These are phyloP conservation scores for Nannoperca australis DNA, from an alignment of 2,797 vertebrate species.

Conservation along the genomic window DNA sequence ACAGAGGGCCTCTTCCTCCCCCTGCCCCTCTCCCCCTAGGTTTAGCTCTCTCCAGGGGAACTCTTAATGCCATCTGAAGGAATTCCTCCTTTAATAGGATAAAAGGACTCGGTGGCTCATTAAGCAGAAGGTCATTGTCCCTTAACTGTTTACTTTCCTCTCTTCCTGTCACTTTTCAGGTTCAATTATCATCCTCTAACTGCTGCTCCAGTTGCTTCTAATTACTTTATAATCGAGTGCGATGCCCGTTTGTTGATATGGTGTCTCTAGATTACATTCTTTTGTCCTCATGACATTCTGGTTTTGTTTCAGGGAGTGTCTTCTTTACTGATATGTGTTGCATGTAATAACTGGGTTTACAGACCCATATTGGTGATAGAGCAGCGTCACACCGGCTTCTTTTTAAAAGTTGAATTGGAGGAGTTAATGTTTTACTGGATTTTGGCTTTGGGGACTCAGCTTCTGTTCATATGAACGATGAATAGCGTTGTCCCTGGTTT, in stretches of 20 bases:
- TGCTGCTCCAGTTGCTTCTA: conserved; percentile 16
- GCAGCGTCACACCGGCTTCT: neutral
- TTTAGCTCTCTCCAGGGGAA: conserved; percentile 62
- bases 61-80: conserved; percentile 75
- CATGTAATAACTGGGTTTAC: conserved; percentile 9
- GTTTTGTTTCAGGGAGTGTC: neutral
- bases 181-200: conserved; percentile 42
- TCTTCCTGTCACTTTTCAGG: conserved; percentile 16
- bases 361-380: conserved; percentile 6
- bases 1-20: conserved; percentile 31
- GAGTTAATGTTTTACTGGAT: conserved; percentile 2
- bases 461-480: neutral
- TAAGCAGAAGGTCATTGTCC: conserved; percentile 68
- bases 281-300: neutral
- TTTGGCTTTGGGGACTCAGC: neutral
- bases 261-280: neutral
- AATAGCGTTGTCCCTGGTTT: no score
- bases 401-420: conserved; percentile 16
- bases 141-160: conserved; percentile 58
- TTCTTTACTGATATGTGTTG: neutral
- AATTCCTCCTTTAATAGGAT: conserved; percentile 76
- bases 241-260: conserved; percentile 8
- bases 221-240: conserved; percentile 32
- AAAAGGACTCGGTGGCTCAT: conserved; percentile 66
- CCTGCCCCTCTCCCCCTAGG: conserved; percentile 5